Evolutionary conservation across 2,113 vertebrate species (phyloP), one percentile per base, ranked within the genome.

Genomic region (Illadopsis cleaveri): DNA sequence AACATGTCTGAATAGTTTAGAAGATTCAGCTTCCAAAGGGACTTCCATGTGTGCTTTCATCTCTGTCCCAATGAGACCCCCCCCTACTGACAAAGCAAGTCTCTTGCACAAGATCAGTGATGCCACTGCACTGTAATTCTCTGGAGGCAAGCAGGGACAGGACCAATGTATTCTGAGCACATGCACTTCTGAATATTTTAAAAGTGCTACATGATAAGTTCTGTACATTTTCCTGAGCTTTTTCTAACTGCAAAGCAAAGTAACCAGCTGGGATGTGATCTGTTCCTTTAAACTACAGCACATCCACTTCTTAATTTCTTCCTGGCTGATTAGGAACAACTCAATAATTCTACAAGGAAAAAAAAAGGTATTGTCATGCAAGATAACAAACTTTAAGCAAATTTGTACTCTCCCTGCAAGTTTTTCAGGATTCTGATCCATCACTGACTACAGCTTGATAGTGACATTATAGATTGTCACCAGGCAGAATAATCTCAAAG

Each of bases 161-260:
- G 7, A 95, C 37, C 42, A 72, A 6, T 62, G 33, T 35, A 47
- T 50, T 72, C 62, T 61, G 53, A 90, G 68, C 57, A 72, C 57
- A 92, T 56, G 21, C 11, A 27, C 70, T 90, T 76, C 62, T 90
- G 69, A 85, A 73, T 94, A 80, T 94, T 94, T 91, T 65, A 76
- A 31, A n/a, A 61, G 27, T 51, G 56, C 24, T 82, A 50, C 57
- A 19, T 42, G 54, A 10, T 25, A 62, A 90, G 8, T 76, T 68
- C 25, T 48, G 40, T 40, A 56, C n/a, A 28, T 82, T 65, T 69
- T 73, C 51, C 50, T 86, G 33, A 76, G 38, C 58, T 73, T 90
- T 38, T 53, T 71, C 53, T 72, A 50, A 25, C 50, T 73, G 82
- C 68, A 90, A 66, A 68, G 75, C 65, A 79, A 68, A 89, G 73